Base-by-base conservation (phyloP, 2,797 vertebrate genomes). In the Cetoscarus ocellatus region DNA sequence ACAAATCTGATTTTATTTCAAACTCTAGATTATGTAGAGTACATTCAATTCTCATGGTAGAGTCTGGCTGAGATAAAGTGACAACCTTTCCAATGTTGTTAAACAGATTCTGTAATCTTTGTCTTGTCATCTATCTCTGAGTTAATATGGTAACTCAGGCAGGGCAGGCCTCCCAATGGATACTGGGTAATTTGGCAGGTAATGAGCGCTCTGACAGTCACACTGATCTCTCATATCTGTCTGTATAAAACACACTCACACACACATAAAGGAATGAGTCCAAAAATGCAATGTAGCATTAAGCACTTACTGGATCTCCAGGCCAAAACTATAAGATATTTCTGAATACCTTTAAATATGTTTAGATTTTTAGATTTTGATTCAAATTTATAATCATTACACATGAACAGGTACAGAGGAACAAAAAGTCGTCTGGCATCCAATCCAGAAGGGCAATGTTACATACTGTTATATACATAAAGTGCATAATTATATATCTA, bases 111-210 rank as follows among this genome's bases (percentile, higher is more conserved):
- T 11, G 2, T 18, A n/a, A 18, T 48, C 47, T 10, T 8, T 48
- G 47, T 38, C 48, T 55, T 57, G 54, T 60, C 34, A 10, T 80
- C 60, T 18, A 47, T 36, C 15, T 43, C 49, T 36, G 17, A 49
- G 56, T 56, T 56, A 56, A 19, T 55, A 57, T 11, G 48, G 67
- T 51, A 57, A 58, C 42, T 17, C 57, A 80, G 63, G 79, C 44
- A 70, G 64, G 66, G 56, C 34, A 47, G 45, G 40, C 48, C 69
- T 82, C 82, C 78, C 61, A 75, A 17, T 61, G 67, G 64, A 77
- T 77, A 38, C 61, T 77, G 69, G 75, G 84, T 77, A 79, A 89
- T 78, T 85, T 74, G 67, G 68, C 76, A 80, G 56, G 61, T 76
- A 80, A 85, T 84, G 69, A 87, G 55, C 53, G 60, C 65, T 61